Evolutionary conservation across 2,113 vertebrate species (phyloP).

Genomic region (Nyctibius bracteatus): DNA sequence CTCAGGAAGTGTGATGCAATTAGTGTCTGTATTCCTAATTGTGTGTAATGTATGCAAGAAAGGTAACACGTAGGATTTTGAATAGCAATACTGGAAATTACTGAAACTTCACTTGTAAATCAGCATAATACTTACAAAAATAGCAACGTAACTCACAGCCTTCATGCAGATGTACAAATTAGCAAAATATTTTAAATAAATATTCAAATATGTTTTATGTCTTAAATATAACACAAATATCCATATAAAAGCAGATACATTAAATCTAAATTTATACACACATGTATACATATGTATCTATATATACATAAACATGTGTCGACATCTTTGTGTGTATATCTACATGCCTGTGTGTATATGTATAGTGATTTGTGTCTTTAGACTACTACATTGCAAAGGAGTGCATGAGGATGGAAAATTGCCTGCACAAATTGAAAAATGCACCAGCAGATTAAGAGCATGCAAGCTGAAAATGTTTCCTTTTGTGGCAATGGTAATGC

Average conservation of each 20-base stretch:
- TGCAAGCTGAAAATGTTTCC: neutral
- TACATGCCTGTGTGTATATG: neutral
- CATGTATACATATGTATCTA: neutral
- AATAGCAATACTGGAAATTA: neutral
- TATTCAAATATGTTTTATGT: neutral
- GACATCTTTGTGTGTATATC: neutral
- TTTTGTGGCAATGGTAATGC: neutral
- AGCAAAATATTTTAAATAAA: neutral
- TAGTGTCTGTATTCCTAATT: neutral
- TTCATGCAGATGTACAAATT: neutral
- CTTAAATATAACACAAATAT: neutral
- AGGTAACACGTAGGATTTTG: neutral
- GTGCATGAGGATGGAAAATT: neutral
- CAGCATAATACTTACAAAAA: neutral
- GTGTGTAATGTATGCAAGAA: neutral
- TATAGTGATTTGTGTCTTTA: neutral
- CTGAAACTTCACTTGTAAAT: neutral
- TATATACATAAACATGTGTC: neutral
- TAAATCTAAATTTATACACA: neutral
- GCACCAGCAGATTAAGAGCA: neutral
- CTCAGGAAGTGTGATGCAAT: neutral
- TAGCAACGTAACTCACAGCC: neutral
- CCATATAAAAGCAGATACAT: neutral
- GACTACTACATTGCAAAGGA: neutral
- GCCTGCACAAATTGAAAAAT: neutral